phyloP scores from a whole-genome alignment of 2,113 vertebrate genomes.

The Romanogobio albipinnatus region DNA sequence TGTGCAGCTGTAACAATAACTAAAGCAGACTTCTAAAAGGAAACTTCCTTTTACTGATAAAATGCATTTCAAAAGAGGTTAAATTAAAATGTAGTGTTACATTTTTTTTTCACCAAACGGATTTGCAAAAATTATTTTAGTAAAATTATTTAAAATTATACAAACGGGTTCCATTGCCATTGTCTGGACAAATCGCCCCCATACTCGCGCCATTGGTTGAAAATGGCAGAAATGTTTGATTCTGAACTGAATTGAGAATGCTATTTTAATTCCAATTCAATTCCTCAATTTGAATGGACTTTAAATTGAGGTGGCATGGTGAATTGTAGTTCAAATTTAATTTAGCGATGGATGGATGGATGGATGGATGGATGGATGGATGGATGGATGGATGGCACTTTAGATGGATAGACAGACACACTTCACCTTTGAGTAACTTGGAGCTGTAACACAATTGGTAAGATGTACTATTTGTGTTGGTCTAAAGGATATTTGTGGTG shows the following conservation, averaged over 20 bases:
- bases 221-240: background rate
- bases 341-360: too few relatives aligned
- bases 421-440: background rate
- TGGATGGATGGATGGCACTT: background rate
- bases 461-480: conserved; percentile 7
- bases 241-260: background rate
- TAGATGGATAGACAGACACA: background rate
- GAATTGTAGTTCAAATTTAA: background rate
- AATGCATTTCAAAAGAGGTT: too few relatives aligned
- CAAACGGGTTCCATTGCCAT: too few relatives aligned
- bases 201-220: background rate
- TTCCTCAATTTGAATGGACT: background rate
- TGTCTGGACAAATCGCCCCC: too few relatives aligned
- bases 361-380: background rate
- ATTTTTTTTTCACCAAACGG: background rate
- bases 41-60: background rate
- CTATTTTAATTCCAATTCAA: background rate
- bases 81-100: background rate
- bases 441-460: background rate
- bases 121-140: background rate
- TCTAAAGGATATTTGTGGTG: conserved; percentile 16
- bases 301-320: background rate
- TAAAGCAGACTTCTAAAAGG: conserved; percentile 15
- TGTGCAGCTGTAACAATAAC: background rate
- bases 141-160: too few relatives aligned